Evolutionary conservation across 2,888 invertebrate genomes (phyloP), one percentile per base, ranked within the genome.

Genomic region (Aspidiotus rigidus): DNA sequence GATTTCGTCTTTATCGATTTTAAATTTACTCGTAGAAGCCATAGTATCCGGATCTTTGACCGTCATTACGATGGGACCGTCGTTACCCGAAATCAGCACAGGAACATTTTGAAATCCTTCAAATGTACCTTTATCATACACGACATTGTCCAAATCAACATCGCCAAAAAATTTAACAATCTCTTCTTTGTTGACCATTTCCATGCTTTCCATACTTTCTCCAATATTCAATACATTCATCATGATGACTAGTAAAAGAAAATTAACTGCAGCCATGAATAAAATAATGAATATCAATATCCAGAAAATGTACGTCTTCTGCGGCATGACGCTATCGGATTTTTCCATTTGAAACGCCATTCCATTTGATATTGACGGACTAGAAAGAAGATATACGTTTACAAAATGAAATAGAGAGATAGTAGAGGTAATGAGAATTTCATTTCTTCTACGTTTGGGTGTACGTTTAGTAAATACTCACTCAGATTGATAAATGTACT

Each of bases 201-300:
- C 93, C 78, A 93, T 83, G 73, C 89, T 89, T 76, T 92, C 89
- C 84, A 93, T 87, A 8, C 91, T 91, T 44, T 74, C 85, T 0
- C 90, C 90, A 71, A 93, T 81, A 70, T 88, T 81, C 57, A 93
- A 77, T 0, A 93, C 91, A 8, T 88, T 87, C 70, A 92, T 82
- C 66, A 93, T 89, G 0, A 88, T 87, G 55, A 91, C 82, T 0
- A 91, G 93, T 3, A 93, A 79, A 54, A 90, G 79, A 64, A 92
- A 81, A 79, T 93, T 92, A 11, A 89, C 90, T 54, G 81, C 75
- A 0, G 89, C 89, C 17, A 93, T 78, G 8, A 89, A 66, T 15
- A 66, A 59, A 49, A 66, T 44, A 8, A 66, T 66, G 17, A 66
- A 39, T 15, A 66, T 57, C 16, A 66, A 15, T 5, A 66, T 44